phyloP scores from a whole-genome alignment of 2,797 vertebrate species.

The Rallus crepitans region DNA sequence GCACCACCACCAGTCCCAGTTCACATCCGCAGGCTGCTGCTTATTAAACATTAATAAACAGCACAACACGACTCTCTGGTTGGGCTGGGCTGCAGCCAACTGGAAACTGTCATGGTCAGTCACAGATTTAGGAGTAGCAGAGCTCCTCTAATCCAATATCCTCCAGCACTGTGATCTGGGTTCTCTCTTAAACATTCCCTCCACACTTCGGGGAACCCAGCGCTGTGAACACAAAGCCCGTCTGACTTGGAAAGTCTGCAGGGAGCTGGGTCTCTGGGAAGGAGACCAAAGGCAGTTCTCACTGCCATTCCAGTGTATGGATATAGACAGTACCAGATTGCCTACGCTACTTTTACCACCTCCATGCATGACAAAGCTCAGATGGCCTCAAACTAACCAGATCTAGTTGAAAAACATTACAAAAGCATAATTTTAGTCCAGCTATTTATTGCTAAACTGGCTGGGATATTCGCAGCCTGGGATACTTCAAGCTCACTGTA shows the following conservation, averaged over 20 bases:
- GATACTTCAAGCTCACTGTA: not conserved
- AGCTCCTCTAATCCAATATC: not conserved
- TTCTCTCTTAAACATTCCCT: not conserved
- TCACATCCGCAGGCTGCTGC: not conserved
- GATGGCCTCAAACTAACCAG: not conserved
- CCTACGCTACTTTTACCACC: not conserved
- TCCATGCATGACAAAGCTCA: conserved; percentile 11
- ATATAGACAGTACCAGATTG: conserved; percentile 32
- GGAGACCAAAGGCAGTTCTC: not conserved
- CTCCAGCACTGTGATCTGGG: not conserved
- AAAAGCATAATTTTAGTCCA: not conserved
- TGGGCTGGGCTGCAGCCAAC: not conserved
- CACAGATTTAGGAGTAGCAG: not conserved
- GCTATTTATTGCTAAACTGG: not conserved
- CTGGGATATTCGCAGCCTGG: not conserved
- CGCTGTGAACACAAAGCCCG: not conserved
- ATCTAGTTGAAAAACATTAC: not conserved
- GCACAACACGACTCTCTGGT: not conserved
- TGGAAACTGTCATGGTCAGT: not conserved
- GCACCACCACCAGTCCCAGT: not conserved
- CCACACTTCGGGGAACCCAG: not conserved
- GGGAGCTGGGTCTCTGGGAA: fast-evolving
- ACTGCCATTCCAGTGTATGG: not conserved
- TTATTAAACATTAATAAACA: not conserved
- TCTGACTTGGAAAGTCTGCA: fast-evolving